Base-by-base conservation (phyloP, 1,140 invertebrate genomes). In the Neelides sp. region DNA sequence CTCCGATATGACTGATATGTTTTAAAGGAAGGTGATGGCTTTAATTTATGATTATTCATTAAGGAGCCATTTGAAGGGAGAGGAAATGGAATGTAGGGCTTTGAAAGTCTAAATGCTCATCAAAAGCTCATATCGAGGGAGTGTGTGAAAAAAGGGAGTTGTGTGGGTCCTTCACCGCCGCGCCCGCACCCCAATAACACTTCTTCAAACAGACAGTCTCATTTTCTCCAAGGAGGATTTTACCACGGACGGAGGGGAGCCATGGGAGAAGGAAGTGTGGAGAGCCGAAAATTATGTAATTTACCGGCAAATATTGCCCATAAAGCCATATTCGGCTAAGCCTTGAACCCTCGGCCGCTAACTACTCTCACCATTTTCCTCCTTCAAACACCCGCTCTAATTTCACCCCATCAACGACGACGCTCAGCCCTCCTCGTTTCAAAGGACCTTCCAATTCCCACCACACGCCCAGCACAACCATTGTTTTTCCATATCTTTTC, bases 151-250 rank as follows among this genome's bases (percentile, higher is more conserved):
- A 50, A 55, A 40, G 26, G 36, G 40, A 39, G 36, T 23, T 27
- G 23, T 24, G 23, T 24, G 47, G n/a, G 26, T 27, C 47, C 40
- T 35, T 28, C 26, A 48, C 10, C 32, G 48, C 43, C 39, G 36
- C 39, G 43, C n/a, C n/a, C n/a, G n/a, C n/a, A 50, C 27, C 46
- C 53, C 53, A 55, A 55, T 55, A 55, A 55, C 53, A 55, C 53
- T 55, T 55, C 42, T 48, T 55, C 53, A 55, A 44, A 55, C 48
- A 55, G 53, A 55, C 53, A 55, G 53, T 50, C 53, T 55, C 53
- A 55, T 55, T 55, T 55, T 55, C 53, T 56, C 41, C 5, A 7
- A 8, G 19, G 30, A n/a, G 19, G 7, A 23, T 35, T 22, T 22
- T 35, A 15, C 15, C 20, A 23, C 24, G 27, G 19, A 30, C 19